A percentile compares a stretch with the other conserved stretches of the same genome.
Conservation (phyloP, 1,140 invertebrate genomes). For the Asobara japonica region DNA sequence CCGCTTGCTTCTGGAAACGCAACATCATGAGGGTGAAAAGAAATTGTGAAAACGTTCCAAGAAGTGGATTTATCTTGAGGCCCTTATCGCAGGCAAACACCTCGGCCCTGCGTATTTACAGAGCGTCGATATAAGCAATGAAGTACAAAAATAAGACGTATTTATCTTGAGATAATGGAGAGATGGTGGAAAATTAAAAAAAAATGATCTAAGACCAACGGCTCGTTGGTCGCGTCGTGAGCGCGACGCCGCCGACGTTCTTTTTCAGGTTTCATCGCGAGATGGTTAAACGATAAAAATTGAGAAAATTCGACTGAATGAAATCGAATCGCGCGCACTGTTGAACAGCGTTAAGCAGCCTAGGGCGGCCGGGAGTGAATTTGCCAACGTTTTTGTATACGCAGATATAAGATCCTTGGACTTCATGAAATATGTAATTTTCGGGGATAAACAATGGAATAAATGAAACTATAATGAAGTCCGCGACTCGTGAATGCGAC, state of each 20-base stretch:
- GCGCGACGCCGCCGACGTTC: too few relatives aligned
- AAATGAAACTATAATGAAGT: neutral
- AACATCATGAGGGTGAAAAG: neutral
- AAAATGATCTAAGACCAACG: too few relatives aligned
- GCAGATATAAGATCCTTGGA: too few relatives aligned
- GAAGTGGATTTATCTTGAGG: neutral
- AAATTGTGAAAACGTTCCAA: neutral
- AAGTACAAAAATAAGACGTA: neutral
- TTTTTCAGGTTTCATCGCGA: too few relatives aligned
- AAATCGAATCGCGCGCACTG: too few relatives aligned
- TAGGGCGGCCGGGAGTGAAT: too few relatives aligned
- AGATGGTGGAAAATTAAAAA: too few relatives aligned
- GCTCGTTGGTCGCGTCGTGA: too few relatives aligned
- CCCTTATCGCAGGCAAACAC: neutral
- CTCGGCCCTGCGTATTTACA: neutral
- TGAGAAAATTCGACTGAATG: too few relatives aligned
- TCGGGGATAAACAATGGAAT: neutral
- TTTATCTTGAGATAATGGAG: neutral
- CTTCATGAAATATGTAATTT: neutral
- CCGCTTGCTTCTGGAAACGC: neutral
- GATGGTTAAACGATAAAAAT: too few relatives aligned
- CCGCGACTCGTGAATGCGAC: slow-evolving; percentile 12
- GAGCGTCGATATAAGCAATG: neutral
- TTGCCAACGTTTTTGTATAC: too few relatives aligned
- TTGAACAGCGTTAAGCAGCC: too few relatives aligned